A percentile compares a stretch with the other conserved stretches of the same genome.
phyloP scores from a whole-genome alignment of 2,113 vertebrate species.

The Ursus arctos region DNA sequence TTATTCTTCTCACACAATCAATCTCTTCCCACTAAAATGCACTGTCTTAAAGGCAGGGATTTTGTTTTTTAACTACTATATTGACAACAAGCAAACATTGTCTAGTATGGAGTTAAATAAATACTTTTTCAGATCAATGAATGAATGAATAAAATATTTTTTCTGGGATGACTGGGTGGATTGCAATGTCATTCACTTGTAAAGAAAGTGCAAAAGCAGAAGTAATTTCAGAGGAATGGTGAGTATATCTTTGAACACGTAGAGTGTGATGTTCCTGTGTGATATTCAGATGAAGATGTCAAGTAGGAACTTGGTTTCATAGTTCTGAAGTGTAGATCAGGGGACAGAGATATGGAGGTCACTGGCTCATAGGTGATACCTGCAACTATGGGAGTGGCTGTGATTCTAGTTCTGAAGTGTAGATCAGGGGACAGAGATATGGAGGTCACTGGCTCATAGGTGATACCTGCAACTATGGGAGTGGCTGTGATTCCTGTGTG shows the following conservation, averaged over 20 bases:
- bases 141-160: conserved; percentile 39
- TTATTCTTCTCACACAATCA: neutral
- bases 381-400: neutral
- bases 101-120: neutral
- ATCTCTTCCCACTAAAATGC: neutral
- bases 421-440: neutral
- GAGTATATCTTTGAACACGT: neutral
- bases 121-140: conserved; percentile 25
- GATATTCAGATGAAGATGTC: neutral
- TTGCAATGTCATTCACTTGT: neutral
- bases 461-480: neutral
- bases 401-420: neutral
- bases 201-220: conserved; percentile 22
- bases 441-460: neutral
- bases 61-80: neutral
- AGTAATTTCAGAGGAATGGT: neutral
- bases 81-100: neutral
- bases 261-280: neutral
- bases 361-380: neutral
- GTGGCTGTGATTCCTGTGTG: neutral
- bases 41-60: neutral
- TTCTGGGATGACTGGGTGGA: neutral
- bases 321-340: neutral
- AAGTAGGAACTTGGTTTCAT: neutral
- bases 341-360: neutral